phyloP scores from a whole-genome alignment of 2,113 vertebrate genomes.

The Struthio camelus region DNA sequence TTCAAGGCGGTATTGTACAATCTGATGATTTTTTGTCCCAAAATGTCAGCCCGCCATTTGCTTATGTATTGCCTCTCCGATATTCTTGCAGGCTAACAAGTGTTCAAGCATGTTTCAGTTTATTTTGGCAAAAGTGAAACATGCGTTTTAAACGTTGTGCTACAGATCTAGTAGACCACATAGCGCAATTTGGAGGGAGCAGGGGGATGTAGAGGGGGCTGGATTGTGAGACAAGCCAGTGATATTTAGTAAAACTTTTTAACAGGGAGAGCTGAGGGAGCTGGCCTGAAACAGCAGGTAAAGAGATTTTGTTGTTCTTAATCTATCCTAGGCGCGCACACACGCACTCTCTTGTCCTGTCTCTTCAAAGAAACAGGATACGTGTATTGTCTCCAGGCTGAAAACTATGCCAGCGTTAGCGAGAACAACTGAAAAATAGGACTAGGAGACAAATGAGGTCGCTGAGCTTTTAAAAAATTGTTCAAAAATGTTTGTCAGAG shows the following conservation, averaged over 20 bases:
- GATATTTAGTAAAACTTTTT: not conserved
- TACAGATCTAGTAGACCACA: not conserved
- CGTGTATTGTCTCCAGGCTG: conserved; percentile 39
- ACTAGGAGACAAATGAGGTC: not conserved
- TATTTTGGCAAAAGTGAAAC: not conserved
- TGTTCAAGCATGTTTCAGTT: fast-evolving
- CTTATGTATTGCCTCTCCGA: not conserved
- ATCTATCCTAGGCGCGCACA: not conserved
- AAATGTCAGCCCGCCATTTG: not conserved
- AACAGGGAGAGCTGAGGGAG: not conserved
- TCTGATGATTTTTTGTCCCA: not conserved
- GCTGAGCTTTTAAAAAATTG: conserved; percentile 37
- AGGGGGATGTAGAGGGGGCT: not conserved
- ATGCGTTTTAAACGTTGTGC: not conserved
- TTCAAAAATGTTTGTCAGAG: not conserved
- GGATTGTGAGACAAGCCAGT: not conserved
- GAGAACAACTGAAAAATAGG: not conserved
- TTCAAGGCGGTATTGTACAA: not conserved
- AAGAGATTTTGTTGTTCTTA: conserved; percentile 6
- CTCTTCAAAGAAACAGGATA: conserved; percentile 43
- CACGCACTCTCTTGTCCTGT: conserved; percentile 2
- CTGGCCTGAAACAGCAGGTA: not conserved
- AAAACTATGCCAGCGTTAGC: conserved; percentile 27
- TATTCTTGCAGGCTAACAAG: not conserved
- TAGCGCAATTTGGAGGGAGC: not conserved